Evolutionary conservation across 2,888 invertebrate genomes (phyloP), one percentile per base, ranked within the genome.

Genomic region (Drymonia ruficornis): DNA sequence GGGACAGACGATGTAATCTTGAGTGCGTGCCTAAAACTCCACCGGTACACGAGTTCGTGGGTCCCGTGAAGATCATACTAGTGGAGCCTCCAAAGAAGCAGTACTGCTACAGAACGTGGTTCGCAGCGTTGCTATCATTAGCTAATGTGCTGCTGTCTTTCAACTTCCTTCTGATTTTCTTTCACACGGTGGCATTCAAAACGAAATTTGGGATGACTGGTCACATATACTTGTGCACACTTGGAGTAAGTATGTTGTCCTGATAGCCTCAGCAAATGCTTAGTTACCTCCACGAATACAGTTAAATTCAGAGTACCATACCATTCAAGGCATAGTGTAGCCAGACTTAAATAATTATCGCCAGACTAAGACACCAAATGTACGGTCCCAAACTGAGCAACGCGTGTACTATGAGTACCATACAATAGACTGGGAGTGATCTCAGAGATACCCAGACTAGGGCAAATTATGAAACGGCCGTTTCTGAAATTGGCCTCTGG

Each of bases 41-140:
- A 6, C 42, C 54, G 0, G 58, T 65, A 0, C 59, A 61, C 19
- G 84, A 86, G 56, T 87, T 84, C 44, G 70, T 82, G 4, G 87
- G 88, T 5, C 86, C 85, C 0, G 86, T 88, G 15, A 87, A 81
- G 65, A 84, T 88, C 49, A 60, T 86, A 42, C 60, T 87, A n/a
- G 73, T 88, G 2, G 83, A 87, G 15, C 72, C 79, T 2, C 66
- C 79, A 0, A 54, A 59, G 38, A 54, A 49, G 3, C 62, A 74
- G 4, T 79, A 83, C 57, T 29, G 45, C 3, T 59, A 59, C 11
- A 78, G 72, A 45, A 55, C 55, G 40, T 72, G 73, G 50, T 63
- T 68, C 6, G 74, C 84, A 4, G 79, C 74, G 0, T 45, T 74
- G 4, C 55, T 87, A 12, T 61, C 68, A 1, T 15, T 84, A 4